Conservation (phyloP, 2,113 vertebrate species). For the Microtus ochrogaster region DNA sequence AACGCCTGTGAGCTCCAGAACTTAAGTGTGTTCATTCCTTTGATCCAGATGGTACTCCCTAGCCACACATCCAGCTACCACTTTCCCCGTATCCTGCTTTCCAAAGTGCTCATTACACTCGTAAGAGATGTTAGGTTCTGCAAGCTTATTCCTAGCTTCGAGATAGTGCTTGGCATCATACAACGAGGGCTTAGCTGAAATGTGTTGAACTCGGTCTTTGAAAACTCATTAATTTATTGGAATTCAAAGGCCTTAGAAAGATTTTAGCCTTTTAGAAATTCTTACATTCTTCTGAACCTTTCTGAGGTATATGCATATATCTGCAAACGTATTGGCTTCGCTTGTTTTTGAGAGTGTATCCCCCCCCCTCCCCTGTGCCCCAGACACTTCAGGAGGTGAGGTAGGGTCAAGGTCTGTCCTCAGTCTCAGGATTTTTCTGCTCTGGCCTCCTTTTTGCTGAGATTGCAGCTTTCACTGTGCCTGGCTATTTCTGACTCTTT, state of each 20-base stretch:
- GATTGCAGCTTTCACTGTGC: background rate
- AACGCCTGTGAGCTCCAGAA: background rate
- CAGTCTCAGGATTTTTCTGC: background rate
- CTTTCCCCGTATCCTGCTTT: background rate
- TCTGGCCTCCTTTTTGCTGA: background rate
- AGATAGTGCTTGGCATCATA: too few species aligned
- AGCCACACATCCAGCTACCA: background rate
- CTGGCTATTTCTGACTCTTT: background rate
- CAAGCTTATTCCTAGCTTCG: background rate
- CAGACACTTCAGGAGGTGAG: background rate
- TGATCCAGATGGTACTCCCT: background rate
- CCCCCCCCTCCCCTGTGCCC: too few species aligned
- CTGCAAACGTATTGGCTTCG: background rate
- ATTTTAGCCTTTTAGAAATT: background rate
- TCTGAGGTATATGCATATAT: background rate
- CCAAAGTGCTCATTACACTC: background rate
- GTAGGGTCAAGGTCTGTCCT: background rate
- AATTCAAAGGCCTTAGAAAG: slow-evolving; percentile 4
- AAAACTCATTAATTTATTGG: slow-evolving; percentile 32
- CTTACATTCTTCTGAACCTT: background rate
- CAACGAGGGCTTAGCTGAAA: background rate
- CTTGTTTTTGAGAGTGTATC: background rate
- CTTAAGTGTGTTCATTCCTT: background rate
- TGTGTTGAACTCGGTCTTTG: slow-evolving; percentile 35
- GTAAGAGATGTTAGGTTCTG: background rate